Conservation (phyloP, 2,888 invertebrate species). For the Ophioninae sp. region DNA sequence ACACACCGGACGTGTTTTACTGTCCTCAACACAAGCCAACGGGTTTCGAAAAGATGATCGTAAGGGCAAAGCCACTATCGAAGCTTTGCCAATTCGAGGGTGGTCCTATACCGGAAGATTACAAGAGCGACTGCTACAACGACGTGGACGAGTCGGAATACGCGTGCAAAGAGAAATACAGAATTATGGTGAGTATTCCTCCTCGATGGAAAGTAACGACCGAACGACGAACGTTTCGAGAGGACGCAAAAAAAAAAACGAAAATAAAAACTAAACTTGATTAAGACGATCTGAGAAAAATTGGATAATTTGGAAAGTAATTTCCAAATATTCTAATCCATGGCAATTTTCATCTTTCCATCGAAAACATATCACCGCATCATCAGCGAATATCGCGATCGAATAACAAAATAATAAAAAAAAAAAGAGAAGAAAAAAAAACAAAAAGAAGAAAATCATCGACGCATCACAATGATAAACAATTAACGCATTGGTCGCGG, state of each 20-base stretch:
- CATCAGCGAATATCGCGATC: not conserved
- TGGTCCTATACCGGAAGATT: constrained; percentile 86
- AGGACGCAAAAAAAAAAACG: not conserved
- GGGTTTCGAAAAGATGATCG: constrained; percentile 88
- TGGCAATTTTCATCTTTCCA: not conserved
- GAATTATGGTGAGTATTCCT: constrained; percentile 86
- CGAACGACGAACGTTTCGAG: constrained; percentile 22
- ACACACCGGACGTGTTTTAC: constrained; percentile 90
- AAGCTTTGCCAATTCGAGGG: constrained; percentile 90
- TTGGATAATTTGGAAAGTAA: too few species aligned
- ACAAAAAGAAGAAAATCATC: too few species aligned
- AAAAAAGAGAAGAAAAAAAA: not conserved
- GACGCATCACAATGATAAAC: constrained; percentile 30
- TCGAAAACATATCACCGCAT: not conserved
- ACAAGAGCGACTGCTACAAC: constrained; percentile 90
- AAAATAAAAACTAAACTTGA: not conserved
- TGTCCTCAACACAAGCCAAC: constrained; percentile 90
- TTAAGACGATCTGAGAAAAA: not conserved
- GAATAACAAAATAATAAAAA: not conserved
- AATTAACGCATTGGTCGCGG: constrained; percentile 43
- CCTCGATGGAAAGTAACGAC: not conserved
- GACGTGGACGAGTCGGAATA: constrained; percentile 90
- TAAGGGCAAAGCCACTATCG: constrained; percentile 86
- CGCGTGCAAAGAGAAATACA: constrained; percentile 90
- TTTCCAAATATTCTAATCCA: too few species aligned